Evolutionary conservation across 1,140 invertebrate genomes (phyloP), one percentile per base, ranked within the genome.

Genomic region (Stegodyphus mimosarum): DNA sequence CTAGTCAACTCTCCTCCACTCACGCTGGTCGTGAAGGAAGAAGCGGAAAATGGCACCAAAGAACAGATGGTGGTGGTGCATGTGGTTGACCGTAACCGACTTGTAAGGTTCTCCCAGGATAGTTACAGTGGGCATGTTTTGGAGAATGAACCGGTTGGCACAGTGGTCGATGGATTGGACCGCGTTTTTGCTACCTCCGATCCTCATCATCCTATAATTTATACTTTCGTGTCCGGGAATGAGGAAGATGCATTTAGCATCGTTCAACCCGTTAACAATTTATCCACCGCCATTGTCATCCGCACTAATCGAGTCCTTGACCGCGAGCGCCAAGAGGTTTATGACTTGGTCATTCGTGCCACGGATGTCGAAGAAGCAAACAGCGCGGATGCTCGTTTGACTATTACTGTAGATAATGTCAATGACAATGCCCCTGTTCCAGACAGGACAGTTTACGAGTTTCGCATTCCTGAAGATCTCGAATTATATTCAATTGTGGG

Each of bases 391-490:
- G 93, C 95, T 2, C 94, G 93, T 64, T 92, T 98, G 5, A 91
- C 92, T 18, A 92, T 98, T 5, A 91, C 92, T 6, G 92, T 99
- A 0, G 89, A 93, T 1, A 96, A 98, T 89, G 94, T 95, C 88
- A 98, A 99, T 90, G 97, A 98, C 90, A 97, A 98, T 89, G 93
- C 94, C 79, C 97, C 97, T 0, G 91, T 94, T 10, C 97, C 98
- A 89, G 93, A 93, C 2, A 92, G 94, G 66, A 92, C 93, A 70
- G 91, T 94, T 17, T 98, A 97, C 89, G 93, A 94, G 70, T 97
- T 97, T 88, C 93, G 94, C 69, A 92, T 96, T 13, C 90, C 91
- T 15, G 91, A 92, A 49, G 92, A 94, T 83, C 88, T 89, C 10
- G 88, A 94, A 87, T 91, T 95, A 63, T 97, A 97, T 88, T 93